Conservation (phyloP, 1,140 invertebrate species). For the Sarcophaga peregrina region DNA sequence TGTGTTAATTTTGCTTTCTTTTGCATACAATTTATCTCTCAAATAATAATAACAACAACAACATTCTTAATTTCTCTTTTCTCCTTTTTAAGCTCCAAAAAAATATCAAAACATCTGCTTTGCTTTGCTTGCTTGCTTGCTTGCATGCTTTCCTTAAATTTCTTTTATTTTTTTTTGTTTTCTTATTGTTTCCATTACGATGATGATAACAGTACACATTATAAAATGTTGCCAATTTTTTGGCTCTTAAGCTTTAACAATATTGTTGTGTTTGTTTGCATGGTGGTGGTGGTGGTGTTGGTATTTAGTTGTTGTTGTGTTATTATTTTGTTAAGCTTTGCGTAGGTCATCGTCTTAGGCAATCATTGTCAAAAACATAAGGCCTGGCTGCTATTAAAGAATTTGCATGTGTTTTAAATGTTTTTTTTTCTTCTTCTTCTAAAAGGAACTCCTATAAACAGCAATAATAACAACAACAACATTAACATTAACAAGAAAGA, state of each 20-base stretch:
- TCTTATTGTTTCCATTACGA: too few relatives aligned
- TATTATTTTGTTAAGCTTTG: slow-evolving; percentile 34
- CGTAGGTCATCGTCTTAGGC: slow-evolving; percentile 36
- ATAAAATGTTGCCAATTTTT: not conserved
- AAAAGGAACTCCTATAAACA: not conserved
- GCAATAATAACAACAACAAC: not conserved
- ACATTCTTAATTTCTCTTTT: too few relatives aligned
- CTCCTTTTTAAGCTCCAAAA: too few relatives aligned
- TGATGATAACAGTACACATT: not conserved
- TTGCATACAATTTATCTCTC: too few relatives aligned
- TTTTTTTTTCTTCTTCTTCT: slow-evolving; percentile 21
- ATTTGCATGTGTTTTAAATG: slow-evolving; percentile 23
- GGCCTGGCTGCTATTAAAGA: slow-evolving; percentile 12
- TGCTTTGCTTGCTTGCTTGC: not conserved
- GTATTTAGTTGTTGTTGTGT: too few relatives aligned
- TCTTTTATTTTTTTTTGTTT: not conserved
- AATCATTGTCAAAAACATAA: slow-evolving; percentile 5
- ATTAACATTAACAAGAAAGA: not conserved
- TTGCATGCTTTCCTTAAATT: not conserved
- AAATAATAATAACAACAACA: too few relatives aligned
- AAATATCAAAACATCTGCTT: slow-evolving; percentile 15
- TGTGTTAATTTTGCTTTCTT: too few relatives aligned
- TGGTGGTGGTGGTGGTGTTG: slow-evolving; percentile 13
- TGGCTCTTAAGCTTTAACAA: not conserved
- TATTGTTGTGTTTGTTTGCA: slow-evolving; percentile 14